phyloP scores from a whole-genome alignment of 1,140 invertebrate genomes.

The Globodera rostochiensis region DNA sequence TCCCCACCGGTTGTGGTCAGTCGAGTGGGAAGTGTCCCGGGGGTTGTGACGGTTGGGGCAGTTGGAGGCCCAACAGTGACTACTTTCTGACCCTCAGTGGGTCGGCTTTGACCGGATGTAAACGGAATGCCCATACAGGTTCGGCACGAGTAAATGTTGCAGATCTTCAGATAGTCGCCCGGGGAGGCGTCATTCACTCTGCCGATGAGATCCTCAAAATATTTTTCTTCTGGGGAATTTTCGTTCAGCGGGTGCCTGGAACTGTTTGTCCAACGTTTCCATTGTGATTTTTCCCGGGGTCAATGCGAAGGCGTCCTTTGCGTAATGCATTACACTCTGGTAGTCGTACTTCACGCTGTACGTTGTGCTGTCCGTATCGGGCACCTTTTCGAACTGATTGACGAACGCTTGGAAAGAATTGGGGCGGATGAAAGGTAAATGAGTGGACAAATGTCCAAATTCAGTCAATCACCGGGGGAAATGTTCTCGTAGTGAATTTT shows the following conservation, averaged over 20 bases:
- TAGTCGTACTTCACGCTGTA: slow-evolving; percentile 62
- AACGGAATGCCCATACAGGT: slow-evolving; percentile 43
- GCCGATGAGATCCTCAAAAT: slow-evolving; percentile 60
- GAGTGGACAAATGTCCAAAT: no score
- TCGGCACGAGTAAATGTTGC: slow-evolving; percentile 52
- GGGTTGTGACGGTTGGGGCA: slow-evolving; percentile 3
- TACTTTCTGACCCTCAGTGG: slow-evolving; percentile 22
- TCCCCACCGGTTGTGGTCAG: slow-evolving; percentile 4
- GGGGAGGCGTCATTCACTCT: slow-evolving; percentile 58
- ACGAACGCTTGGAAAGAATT: slow-evolving; percentile 48
- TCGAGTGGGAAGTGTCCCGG: slow-evolving; percentile 17
- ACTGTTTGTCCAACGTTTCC: slow-evolving; percentile 53
- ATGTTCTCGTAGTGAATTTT: slow-evolving; percentile 51
- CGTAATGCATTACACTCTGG: slow-evolving; percentile 60
- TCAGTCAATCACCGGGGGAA: slow-evolving; percentile 20
- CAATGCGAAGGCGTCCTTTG: slow-evolving; percentile 58
- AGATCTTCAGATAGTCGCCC: slow-evolving; percentile 62
- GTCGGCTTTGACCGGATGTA: slow-evolving; percentile 16
- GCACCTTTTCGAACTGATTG: slow-evolving; percentile 61
- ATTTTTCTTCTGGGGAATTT: slow-evolving; percentile 3
- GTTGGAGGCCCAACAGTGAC: slow-evolving; percentile 24
- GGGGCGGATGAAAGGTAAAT: neutral
- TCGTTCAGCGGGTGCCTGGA: slow-evolving; percentile 46
- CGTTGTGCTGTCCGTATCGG: slow-evolving; percentile 57
- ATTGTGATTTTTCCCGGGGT: slow-evolving; percentile 47